phyloP scores from a whole-genome alignment of 53 echinoderm and acorn worm species.

The Pentamera pediparva region DNA sequence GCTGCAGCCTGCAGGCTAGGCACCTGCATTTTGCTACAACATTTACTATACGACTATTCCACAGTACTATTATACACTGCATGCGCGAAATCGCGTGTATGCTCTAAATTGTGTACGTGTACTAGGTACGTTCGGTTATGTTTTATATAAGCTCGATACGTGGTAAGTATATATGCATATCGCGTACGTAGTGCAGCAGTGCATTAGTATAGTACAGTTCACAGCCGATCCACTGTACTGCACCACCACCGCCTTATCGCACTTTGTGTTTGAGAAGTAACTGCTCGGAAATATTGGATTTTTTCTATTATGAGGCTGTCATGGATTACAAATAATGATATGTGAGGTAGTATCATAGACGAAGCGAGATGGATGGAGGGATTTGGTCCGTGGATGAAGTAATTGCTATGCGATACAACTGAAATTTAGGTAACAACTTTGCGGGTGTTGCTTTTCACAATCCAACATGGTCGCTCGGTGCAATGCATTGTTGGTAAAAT shows the following conservation, averaged over 20 bases:
- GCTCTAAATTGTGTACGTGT: not conserved
- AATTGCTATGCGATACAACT: slow-evolving; percentile 84
- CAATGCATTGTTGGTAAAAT: slow-evolving; percentile 24
- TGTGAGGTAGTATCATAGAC: slow-evolving; percentile 30
- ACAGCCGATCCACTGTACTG: not conserved
- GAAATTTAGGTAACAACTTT: slow-evolving; percentile 56
- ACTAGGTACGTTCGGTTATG: not conserved
- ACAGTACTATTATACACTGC: too few relatives aligned
- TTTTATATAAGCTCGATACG: not conserved
- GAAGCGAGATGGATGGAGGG: slow-evolving; percentile 99
- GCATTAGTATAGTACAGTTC: not conserved
- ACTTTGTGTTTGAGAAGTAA: not conserved
- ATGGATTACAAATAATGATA: slow-evolving; percentile 29
- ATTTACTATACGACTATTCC: too few relatives aligned
- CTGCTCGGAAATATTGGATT: too few relatives aligned
- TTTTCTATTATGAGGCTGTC: too few relatives aligned
- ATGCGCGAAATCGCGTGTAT: not conserved
- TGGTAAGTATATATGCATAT: not conserved
- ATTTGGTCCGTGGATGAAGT: slow-evolving; percentile 98
- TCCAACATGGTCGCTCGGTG: not conserved
- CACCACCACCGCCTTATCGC: not conserved
- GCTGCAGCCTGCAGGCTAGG: too few relatives aligned
- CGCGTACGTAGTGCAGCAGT: not conserved
- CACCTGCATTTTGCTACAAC: too few relatives aligned
- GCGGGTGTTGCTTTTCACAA: not conserved